phyloP scores from a whole-genome alignment of 2,113 vertebrate species.

The Oryzias woworae region DNA sequence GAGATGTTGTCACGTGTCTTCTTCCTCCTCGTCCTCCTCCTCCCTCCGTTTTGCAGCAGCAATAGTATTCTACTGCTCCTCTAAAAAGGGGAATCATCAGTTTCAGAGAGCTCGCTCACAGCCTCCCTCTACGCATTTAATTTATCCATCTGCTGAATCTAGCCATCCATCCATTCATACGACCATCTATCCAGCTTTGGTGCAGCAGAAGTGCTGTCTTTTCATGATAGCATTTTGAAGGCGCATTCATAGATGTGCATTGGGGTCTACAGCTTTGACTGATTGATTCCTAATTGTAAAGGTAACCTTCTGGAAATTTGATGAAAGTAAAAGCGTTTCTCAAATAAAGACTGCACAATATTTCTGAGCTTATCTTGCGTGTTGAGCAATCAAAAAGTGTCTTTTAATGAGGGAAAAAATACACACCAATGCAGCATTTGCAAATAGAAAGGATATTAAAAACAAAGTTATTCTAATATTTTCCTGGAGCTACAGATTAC shows the following conservation, averaged over 20 bases:
- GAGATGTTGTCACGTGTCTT: constrained; percentile 56
- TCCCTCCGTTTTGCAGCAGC: constrained; percentile 43
- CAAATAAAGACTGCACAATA: no score
- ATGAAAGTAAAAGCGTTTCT: background rate
- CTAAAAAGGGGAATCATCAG: constrained; percentile 18
- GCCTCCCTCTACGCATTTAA: background rate
- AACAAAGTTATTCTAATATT: no score
- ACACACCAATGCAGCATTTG: no score
- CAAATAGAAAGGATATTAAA: no score
- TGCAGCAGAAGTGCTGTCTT: constrained; percentile 6
- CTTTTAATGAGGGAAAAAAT: no score
- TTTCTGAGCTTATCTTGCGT: no score
- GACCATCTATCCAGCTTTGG: constrained; percentile 4
- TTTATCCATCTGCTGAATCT: constrained; percentile 5
- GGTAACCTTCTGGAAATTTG: background rate
- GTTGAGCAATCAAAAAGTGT: no score
- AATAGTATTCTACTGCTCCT: constrained; percentile 45
- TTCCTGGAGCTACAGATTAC: no score
- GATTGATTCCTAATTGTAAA: background rate
- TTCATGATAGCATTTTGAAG: constrained; percentile 8
- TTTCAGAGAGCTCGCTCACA: constrained; percentile 17
- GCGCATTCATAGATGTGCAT: background rate
- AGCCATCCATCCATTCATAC: constrained; percentile 6
- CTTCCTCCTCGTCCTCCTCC: constrained; percentile 32
- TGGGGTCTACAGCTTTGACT: background rate